These are phyloP conservation scores for Sinocyclocheilus grahami DNA, from an alignment of 2,113 vertebrate species.

Conservation along the genomic window DNA sequence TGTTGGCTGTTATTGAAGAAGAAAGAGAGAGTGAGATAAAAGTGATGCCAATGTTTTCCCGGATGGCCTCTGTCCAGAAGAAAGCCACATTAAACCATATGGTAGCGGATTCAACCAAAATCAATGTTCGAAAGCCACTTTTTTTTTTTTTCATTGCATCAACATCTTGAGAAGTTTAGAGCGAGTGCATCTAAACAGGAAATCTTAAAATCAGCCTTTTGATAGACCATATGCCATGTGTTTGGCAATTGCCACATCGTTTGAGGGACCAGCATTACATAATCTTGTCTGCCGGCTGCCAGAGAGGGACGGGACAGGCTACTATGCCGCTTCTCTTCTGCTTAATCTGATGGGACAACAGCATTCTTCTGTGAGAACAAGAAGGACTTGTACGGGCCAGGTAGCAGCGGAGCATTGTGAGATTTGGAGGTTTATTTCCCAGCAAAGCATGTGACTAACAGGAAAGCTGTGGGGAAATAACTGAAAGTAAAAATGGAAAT, in stretches of 20 bases:
- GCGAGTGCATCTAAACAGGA: constrained; percentile 52
- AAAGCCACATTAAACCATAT: constrained; percentile 24
- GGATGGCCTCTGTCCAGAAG: background rate
- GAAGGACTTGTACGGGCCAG: background rate
- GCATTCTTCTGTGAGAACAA: constrained; percentile 6
- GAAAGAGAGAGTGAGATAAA: constrained; percentile 5
- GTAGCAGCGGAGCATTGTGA: background rate
- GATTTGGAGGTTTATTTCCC: background rate
- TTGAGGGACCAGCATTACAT: constrained; percentile 48
- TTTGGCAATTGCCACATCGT: constrained; percentile 45
- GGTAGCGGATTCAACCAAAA: constrained; percentile 34
- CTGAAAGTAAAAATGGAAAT: background rate
- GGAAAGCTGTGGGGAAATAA: background rate
- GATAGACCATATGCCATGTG: constrained; percentile 38
- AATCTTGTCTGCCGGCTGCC: constrained; percentile 39
- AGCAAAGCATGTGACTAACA: background rate
- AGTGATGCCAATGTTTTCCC: background rate
- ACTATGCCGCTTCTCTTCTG: background rate
- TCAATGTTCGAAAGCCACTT: background rate
- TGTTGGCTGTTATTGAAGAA: constrained; percentile 46
- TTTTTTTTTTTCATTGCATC: constrained; percentile 35
- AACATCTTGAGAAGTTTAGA: constrained; percentile 57
- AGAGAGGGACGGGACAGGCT: constrained; percentile 13
- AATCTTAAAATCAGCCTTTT: constrained; percentile 51
- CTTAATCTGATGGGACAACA: constrained; percentile 45